A percentile compares a stretch with the other conserved stretches of the same genome.
Evolutionary conservation across 2,113 vertebrate species (phyloP).

Genomic region (Odocoileus hemionus): DNA sequence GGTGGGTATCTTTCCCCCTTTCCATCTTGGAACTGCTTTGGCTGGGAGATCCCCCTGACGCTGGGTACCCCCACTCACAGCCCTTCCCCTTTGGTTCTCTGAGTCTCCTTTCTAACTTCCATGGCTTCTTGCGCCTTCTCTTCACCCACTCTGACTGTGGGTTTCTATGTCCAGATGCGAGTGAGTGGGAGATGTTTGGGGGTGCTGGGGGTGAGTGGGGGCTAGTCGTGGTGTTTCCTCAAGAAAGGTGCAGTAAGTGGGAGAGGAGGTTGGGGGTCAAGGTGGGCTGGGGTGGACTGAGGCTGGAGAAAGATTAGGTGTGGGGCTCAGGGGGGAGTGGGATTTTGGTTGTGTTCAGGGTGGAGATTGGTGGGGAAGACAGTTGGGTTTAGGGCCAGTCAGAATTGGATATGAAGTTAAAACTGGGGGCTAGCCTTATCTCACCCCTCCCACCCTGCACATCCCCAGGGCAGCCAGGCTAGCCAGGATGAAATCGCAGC

Average conservation of each 20-base stretch:
- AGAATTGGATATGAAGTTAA: not conserved
- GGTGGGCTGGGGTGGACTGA: not conserved
- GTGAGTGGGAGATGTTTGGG: not conserved
- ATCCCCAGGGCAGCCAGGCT: slow-evolving; percentile 85
- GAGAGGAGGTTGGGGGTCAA: not conserved
- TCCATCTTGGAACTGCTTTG: not conserved
- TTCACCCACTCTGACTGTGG: not conserved
- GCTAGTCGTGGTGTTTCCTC: too few species aligned
- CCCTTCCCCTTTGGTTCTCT: not conserved
- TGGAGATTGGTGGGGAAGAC: not conserved
- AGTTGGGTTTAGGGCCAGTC: not conserved
- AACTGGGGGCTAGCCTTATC: not conserved
- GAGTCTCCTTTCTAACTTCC: not conserved
- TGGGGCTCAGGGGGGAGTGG: not conserved
- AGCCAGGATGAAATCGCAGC: slow-evolving; percentile 84
- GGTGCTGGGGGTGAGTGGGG: not conserved
- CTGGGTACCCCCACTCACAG: not conserved
- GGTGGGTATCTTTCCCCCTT: not conserved
- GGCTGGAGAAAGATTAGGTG: not conserved
- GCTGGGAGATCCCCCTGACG: not conserved
- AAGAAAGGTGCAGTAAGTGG: not conserved
- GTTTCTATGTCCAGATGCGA: not conserved
- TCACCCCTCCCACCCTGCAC: not conserved
- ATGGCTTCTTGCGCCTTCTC: not conserved
- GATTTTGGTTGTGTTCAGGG: not conserved